Evolutionary conservation across 1,140 invertebrate genomes (phyloP), one percentile per base, ranked within the genome.

Genomic region (Protaetia brevitarsis): DNA sequence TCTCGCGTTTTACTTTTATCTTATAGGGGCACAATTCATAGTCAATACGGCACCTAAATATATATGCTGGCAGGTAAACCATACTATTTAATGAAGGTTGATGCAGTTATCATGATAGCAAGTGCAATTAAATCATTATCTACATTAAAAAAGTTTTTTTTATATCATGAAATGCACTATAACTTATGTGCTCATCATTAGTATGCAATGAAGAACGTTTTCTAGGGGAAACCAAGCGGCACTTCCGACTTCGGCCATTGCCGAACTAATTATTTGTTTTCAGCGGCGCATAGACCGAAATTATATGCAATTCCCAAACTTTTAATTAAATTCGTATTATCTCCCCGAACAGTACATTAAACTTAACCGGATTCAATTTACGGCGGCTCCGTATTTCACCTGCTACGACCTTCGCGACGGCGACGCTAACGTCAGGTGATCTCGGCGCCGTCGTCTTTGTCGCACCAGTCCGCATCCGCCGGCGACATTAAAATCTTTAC

Each of bases 281-380:
- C 34, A n/a, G 3, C 34, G 26, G 21, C 8, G 6, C 5, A 23
- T 10, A 3, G 7, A 51, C 21, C 13, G 19, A 19, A 51, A 51
- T 23, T 19, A 51, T 13, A 51, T 51, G 41, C 41, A 51, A 51
- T 51, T 51, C 41, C 13, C 19, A 23, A 51, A 51, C 13, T 51
- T 51, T 51, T 51, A 51, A 51, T 51, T 51, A 51, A 51, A 51
- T 23, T 10, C 3, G 41, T 19, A 23, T 51, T 51, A 51, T 51
- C 41, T 51, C 16, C 19, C 41, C 41, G 26, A 51, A 51, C 41
- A 51, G 19, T 51, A 51, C 19, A 19, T 51, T 51, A 51, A 51
- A 51, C 41, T 51, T 51, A 51, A 51, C 41, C 41, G 41, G 19
- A n/a, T 51, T 51, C 26, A 51, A 51, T 51, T 51, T 51, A 51